Percentiles rank a stretch among this genome's conserved stretches.
Conservation (phyloP, 2,113 vertebrate species). For the Smithornis capensis region DNA sequence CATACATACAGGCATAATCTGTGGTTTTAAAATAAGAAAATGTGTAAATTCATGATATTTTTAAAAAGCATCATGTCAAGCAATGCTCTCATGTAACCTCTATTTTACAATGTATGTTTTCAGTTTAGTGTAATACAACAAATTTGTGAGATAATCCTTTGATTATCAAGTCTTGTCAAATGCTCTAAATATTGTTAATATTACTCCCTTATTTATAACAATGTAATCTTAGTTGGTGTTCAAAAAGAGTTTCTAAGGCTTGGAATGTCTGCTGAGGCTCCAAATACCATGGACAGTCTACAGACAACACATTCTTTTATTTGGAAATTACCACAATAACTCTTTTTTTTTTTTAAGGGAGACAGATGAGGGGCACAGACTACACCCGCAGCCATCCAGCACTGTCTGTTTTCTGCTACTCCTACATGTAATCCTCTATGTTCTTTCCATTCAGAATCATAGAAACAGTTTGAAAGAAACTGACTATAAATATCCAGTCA, state of each 20-base stretch:
- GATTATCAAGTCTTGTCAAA: neutral
- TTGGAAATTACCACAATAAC: neutral
- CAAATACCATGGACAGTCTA: neutral
- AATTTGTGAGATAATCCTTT: neutral
- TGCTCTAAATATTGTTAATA: neutral
- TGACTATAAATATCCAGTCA: constrained; percentile 1
- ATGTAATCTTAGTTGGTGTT: neutral
- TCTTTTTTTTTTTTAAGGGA: constrained; percentile 31
- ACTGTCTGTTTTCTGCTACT: neutral
- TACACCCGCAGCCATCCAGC: neutral
- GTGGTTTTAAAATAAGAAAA: constrained; percentile 42
- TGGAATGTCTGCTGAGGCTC: neutral
- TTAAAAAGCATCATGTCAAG: constrained; percentile 30
- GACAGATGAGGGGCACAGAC: neutral
- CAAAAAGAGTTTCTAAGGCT: neutral
- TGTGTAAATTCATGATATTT: constrained; percentile 22
- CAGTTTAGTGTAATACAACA: neutral
- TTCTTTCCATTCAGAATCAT: neutral
- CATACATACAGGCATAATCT: neutral
- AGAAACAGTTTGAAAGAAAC: constrained; percentile 36
- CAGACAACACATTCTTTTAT: neutral
- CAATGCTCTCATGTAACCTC: neutral
- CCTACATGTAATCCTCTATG: neutral
- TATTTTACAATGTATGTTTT: neutral
- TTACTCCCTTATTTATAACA: neutral